A percentile compares a stretch with the other conserved stretches of the same genome.
phyloP scores from a whole-genome alignment of 2,113 vertebrate species.

The Puffinus mauretanicus region DNA sequence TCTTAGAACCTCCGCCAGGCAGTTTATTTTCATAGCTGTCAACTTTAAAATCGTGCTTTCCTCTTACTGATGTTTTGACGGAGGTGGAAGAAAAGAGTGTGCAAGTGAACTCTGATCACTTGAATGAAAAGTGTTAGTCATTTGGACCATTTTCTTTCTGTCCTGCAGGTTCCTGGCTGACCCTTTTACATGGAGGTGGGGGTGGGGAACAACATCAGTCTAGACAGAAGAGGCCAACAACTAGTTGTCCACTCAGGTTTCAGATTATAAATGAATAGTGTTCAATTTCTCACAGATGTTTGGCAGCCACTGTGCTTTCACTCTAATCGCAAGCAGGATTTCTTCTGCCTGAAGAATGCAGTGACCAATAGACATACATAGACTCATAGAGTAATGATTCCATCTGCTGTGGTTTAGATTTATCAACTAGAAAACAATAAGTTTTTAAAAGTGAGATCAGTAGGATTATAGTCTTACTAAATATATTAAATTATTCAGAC shows the following conservation, averaged over 20 bases:
- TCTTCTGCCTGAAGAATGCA: slow-evolving; percentile 19
- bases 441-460: neutral
- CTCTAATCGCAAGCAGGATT: neutral
- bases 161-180: slow-evolving; percentile 47
- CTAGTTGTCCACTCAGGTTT: slow-evolving; percentile 40
- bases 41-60: neutral
- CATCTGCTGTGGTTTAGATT: neutral
- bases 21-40: slow-evolving; percentile 46
- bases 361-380: neutral
- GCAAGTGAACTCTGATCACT: neutral
- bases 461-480: neutral
- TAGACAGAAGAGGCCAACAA: slow-evolving; percentile 56
- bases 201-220: slow-evolving; percentile 32
- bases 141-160: neutral
- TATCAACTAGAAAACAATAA: neutral
- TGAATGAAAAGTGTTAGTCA: neutral
- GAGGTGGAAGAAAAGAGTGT: neutral
- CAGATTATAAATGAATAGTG: slow-evolving; percentile 23
- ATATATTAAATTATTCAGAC: neutral
- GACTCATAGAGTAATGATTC: neutral
- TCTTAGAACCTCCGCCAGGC: slow-evolving; percentile 28
- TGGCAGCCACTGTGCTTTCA: slow-evolving; percentile 30
- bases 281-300: slow-evolving; percentile 63
- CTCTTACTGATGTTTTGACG: neutral
- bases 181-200: neutral